These are phyloP conservation scores for Nothura maculosa DNA, from an alignment of 2,797 vertebrate genomes.

Conservation along the genomic window DNA sequence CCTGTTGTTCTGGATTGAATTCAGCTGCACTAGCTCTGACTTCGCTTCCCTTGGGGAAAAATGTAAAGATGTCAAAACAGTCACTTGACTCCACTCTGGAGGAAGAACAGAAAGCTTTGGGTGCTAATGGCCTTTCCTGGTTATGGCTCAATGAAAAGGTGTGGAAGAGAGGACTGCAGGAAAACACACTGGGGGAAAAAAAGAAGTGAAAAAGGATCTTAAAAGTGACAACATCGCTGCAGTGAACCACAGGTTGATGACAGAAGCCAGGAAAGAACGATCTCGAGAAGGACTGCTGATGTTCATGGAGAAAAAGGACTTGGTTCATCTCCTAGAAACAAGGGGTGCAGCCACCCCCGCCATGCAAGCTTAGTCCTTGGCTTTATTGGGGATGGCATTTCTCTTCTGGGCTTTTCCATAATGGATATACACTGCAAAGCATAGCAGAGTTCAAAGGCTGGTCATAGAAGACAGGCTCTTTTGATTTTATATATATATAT, in stretches of 20 bases:
- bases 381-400: neutral
- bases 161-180: neutral
- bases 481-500: neutral
- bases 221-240: accelerated
- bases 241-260: accelerated
- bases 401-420: neutral
- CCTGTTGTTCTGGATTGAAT: accelerated
- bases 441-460: neutral
- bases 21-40: neutral
- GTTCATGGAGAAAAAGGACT: neutral
- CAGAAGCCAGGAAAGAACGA: accelerated
- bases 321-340: accelerated
- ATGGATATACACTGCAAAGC: neutral
- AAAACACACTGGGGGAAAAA: neutral
- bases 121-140: neutral
- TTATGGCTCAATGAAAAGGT: accelerated
- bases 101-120: no score
- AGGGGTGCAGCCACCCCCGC: accelerated
- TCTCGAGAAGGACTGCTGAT: neutral
- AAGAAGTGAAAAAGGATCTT: neutral
- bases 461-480: neutral
- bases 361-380: neutral
- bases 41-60: neutral
- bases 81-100: no score
- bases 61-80: accelerated